Base-by-base conservation (phyloP, 1,140 invertebrate species). In the Lordiphosa stackelbergi region DNA sequence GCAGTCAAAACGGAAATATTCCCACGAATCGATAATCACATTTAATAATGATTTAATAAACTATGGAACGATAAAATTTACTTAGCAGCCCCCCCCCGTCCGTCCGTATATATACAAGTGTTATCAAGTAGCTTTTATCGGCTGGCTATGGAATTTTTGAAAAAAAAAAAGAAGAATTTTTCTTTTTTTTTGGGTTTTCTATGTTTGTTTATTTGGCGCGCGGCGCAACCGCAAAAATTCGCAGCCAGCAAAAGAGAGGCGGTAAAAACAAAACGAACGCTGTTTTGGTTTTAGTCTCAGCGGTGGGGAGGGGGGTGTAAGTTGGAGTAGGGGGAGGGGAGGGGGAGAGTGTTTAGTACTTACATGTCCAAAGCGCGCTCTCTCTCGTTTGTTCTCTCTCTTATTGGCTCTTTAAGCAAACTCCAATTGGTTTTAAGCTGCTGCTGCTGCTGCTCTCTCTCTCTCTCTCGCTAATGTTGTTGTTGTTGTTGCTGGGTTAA, bases 1-100 rank as follows among this genome's bases (percentile, higher is more conserved):
- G 36, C 37, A n/a, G 31, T 5, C 6, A 5, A 31, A 51, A 47
- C 45, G 60, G 47, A 63, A 68, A 66, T 65, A 74, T 79, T 79
- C 75, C 62, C 75, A 79, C 75, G 53, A 81, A 83, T 75, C 75
- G 77, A 83, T 81, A 81, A 69, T 83, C 77, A 72, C 63, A 81
- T 81, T 75, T 71, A 68, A 81, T 68, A 81, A 61, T 61, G 42
- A 61, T 69, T 69, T 66, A 66, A 69, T 66, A 69, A 61, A 16
- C 58, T 38, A 38, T 24, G 46, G 34, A 58, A 68, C 68, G 68
- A 68, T 70, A 70, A 70, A 68, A 58, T 53, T 66, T 81, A 73
- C 47, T 81, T 71, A 16, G 16, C 2, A 2, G 16, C 16, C 16
- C 16, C n/a, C n/a, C n/a, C n/a, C n/a, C n/a, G n/a, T n/a, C n/a